These are phyloP conservation scores for Drosophila bifasciata DNA, from an alignment of 1,140 invertebrate genomes.

Conservation along the genomic window DNA sequence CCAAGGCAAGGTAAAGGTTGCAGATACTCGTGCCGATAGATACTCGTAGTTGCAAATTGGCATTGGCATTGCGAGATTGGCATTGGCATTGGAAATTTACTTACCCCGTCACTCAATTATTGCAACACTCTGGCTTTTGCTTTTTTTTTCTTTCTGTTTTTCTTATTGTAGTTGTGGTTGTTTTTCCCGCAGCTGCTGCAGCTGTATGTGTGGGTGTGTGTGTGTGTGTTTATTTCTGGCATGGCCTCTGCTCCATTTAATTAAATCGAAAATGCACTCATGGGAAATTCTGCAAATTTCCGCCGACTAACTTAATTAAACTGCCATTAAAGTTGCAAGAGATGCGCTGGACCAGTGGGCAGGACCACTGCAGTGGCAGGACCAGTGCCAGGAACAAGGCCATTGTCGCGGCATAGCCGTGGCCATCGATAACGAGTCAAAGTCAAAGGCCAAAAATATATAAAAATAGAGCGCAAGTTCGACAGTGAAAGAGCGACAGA, in stretches of 20 bases:
- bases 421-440: too few relatives aligned
- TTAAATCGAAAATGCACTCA: conserved; percentile 75
- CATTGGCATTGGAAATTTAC: conserved; percentile 24
- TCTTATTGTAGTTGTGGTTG: conserved; percentile 1
- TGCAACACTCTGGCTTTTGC: conserved; percentile 7
- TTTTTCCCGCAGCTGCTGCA: conserved; percentile 2
- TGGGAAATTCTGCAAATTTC: conserved; percentile 78
- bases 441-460: too few relatives aligned
- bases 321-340: conserved; percentile 58
- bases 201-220: background rate
- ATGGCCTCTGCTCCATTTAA: conserved; percentile 37
- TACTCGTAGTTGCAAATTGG: too few relatives aligned
- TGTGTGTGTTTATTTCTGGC: conserved; percentile 15
- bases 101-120: conserved; percentile 13
- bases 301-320: conserved; percentile 71
- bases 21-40: too few relatives aligned
- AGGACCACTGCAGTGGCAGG: background rate
- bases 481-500: too few relatives aligned
- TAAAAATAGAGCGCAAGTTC: too few relatives aligned
- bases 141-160: background rate
- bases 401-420: background rate
- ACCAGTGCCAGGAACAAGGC: background rate
- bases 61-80: too few relatives aligned
- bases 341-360: conserved; percentile 12
- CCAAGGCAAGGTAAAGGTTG: too few relatives aligned